phyloP scores from a whole-genome alignment of 2,797 vertebrate species.

The Falco peregrinus region DNA sequence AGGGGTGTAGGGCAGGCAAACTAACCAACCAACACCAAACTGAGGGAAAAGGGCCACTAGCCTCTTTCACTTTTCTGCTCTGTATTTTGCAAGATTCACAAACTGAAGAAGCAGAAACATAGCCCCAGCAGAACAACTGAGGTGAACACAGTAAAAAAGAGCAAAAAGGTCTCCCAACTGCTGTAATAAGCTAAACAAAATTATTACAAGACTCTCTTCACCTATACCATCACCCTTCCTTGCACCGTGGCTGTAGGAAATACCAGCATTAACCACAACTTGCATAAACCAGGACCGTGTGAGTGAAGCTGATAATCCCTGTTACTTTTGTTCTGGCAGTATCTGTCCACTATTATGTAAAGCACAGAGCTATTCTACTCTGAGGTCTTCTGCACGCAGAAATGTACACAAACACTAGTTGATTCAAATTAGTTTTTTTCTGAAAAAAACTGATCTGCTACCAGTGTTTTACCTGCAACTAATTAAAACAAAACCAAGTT shows the following conservation, averaged over 20 bases:
- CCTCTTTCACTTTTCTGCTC: background rate
- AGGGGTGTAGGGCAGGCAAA: background rate
- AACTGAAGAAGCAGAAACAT: background rate
- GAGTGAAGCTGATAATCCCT: background rate
- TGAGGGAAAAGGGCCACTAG: background rate
- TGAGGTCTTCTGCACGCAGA: background rate
- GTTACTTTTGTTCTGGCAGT: background rate
- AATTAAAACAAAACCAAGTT: background rate
- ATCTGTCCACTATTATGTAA: background rate
- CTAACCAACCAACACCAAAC: background rate
- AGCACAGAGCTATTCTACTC: background rate
- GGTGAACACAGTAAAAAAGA: background rate
- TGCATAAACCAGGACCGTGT: fast-evolving
- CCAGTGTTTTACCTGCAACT: background rate
- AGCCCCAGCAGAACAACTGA: background rate
- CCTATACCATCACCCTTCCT: background rate
- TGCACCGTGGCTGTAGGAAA: background rate
- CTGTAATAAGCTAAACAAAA: background rate
- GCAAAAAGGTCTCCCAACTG: background rate
- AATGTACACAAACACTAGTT: background rate
- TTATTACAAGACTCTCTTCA: background rate
- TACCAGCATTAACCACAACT: background rate
- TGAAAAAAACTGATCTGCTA: background rate
- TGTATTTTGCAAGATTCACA: background rate
- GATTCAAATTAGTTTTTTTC: background rate